Base-by-base conservation (phyloP, 2,888 invertebrate genomes). In the Oxytorus armatus region DNA sequence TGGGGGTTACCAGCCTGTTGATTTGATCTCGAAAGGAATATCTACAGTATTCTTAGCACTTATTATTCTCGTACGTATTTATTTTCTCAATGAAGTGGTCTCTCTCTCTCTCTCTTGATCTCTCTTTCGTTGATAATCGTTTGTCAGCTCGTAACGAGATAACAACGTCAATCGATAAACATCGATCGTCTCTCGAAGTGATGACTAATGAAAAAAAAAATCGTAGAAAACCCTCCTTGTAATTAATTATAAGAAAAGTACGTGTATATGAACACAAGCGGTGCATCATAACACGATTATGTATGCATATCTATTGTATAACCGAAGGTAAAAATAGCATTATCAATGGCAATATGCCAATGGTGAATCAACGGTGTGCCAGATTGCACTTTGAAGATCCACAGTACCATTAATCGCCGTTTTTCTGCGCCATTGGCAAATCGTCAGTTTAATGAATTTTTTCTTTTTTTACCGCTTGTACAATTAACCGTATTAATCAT, bases 131-230 rank as follows among this genome's bases (percentile, higher is more conserved):
- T 39, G 10, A 3, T 29, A 51, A 39, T 57, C 33, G 29, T 70
- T 57, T 29, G 47, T 65, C 55, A 53, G 33, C 42, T 69, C 55
- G 63, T 63, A 55, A 39, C 23, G 42, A 47, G 59, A 57, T 57
- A 59, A 36, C 47, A 59, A 59, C 57, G 55, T 39, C 11, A 33
- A 55, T 55, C 68, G 53, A 68, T 68, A 55, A 59, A 36, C 21
- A 59, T 70, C 47, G 18, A 70, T 59, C 59, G 63, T 11, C 29
- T 73, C 16, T 55, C 53, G 23, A 21, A 47, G 47, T 47, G 16
- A 53, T 78, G 78, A 78, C 51, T 73, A 53, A 78, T 78, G 73
- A 61, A 51, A 14, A 68, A 68, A 63, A 53, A 78, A 61, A 68
- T 78, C 59, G 66, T 44, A 49, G 29, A 59, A 51, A 51, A 39